Base-by-base conservation (phyloP, 2,797 vertebrate genomes). In the Gallinago nigripennis region DNA sequence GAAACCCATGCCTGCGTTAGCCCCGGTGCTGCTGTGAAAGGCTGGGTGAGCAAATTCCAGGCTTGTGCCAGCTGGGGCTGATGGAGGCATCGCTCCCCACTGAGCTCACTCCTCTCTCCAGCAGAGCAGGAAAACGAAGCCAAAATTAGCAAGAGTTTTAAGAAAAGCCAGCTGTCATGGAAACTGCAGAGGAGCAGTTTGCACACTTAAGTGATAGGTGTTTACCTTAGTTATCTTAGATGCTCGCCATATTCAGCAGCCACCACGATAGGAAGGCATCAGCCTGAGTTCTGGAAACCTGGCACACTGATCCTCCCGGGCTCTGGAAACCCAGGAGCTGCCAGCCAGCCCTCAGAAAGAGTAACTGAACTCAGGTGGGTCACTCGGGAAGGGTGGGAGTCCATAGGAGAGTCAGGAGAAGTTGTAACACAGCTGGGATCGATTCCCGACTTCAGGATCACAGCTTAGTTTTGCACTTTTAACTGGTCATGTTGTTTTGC, bases 181-280 rank as follows among this genome's bases (percentile, higher is more conserved):
- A 9, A 37, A 11, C 35, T 15, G 48, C 61, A 31, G 19, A 81
- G 54, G 4, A 14, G 17, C 7, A 11, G 46, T 24, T 66, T 3
- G 30, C 13, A 83, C 19, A 2, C 21, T 35, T 11, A 1, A 0
- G 2, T 1, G 28, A n/a, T 8, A 50, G 12, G 17, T 1, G 17
- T 15, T 66, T 35, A 37, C 21, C 39, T 41, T 41, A 12, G 21
- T 14, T 33, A 28, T 30, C 16, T 39, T 24, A 45, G 35, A 9
- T 7, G 11, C 4, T 63, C 46, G 23, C 18, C 28, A 5, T 10
- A 28, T 8, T 28, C 8, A 17, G 31, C 39, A 31, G 25, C 14
- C 65, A 28, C 16, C 31, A 20, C 4, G n/a, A 12, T 2, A 35
- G 50, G 31, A 24, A 24, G 0, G 1, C 35, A 56, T 31, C 33